Percentiles rank a stretch among this genome's conserved stretches.
Conservation (phyloP, 2,797 vertebrate genomes). For the Myotis findleyi region DNA sequence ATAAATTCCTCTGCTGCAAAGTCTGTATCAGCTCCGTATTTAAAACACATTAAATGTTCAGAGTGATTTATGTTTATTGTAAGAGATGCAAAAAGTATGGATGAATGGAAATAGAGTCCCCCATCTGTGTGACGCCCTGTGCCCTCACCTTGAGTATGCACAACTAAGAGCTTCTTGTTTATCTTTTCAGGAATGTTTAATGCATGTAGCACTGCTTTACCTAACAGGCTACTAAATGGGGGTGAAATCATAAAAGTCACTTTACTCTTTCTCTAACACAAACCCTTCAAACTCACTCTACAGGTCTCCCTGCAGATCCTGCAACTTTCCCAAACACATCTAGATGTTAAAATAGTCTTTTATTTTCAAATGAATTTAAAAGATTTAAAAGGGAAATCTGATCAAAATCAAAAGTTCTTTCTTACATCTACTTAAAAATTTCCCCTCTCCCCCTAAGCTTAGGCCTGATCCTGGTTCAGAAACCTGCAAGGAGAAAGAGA, state of each 20-base stretch:
- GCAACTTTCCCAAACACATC: neutral
- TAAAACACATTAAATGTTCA: neutral
- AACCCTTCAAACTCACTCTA: neutral
- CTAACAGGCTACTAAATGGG: neutral
- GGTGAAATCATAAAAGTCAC: neutral
- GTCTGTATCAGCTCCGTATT: neutral
- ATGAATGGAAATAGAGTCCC: neutral
- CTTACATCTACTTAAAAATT: neutral
- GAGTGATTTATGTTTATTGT: constrained; percentile 4
- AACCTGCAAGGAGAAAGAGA: neutral
- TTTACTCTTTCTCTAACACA: neutral
- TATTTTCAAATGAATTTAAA: neutral
- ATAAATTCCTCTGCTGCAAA: constrained; percentile 36
- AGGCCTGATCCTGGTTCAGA: constrained; percentile 1
- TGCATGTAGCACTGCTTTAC: neutral
- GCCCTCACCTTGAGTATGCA: neutral
- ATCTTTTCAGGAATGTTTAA: neutral
- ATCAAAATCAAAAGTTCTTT: constrained; percentile 38
- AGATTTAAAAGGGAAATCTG: constrained; percentile 7
- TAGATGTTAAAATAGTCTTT: constrained; percentile 5
- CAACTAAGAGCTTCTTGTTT: neutral
- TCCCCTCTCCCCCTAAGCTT: neutral
- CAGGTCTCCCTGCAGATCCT: neutral
- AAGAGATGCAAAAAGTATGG: neutral
- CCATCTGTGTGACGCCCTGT: neutral